Evolutionary conservation across 1,140 invertebrate genomes (phyloP).

Genomic region (Hirudo medicinalis): DNA sequence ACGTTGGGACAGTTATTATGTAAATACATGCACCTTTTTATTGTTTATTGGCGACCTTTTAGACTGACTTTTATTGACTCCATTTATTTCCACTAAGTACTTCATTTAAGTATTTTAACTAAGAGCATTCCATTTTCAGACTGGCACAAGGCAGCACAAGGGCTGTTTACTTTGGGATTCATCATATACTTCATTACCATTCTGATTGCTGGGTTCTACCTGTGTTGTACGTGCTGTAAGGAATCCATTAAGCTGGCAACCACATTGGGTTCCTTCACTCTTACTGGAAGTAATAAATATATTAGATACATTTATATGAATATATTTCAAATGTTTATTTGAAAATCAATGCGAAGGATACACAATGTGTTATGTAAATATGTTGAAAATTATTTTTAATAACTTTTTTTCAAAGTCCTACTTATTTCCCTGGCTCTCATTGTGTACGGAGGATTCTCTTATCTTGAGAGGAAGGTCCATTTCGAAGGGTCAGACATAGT

Average conservation of each 20-base stretch:
- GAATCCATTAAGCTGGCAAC: constrained; percentile 16
- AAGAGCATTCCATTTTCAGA: not conserved
- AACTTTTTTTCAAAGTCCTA: not conserved
- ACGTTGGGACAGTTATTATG: too few species aligned
- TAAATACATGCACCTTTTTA: too few species aligned
- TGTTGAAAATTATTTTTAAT: not conserved
- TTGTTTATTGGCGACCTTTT: too few species aligned
- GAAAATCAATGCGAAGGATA: not conserved
- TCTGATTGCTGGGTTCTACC: constrained; percentile 15
- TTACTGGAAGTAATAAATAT: constrained; percentile 4
- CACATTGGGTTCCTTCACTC: constrained; percentile 6
- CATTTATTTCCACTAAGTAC: too few species aligned
- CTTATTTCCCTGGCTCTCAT: constrained; percentile 10
- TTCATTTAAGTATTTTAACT: too few species aligned
- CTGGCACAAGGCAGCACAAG: constrained; percentile 16
- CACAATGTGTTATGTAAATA: not conserved
- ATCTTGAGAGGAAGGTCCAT: not conserved
- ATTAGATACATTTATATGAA: not conserved
- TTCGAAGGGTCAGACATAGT: constrained; percentile 1
- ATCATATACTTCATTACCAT: constrained; percentile 10
- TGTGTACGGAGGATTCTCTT: constrained; percentile 12
- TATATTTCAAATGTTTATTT: too few species aligned
- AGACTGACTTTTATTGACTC: too few species aligned
- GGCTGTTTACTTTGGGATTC: constrained; percentile 1
- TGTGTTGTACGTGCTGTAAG: constrained; percentile 16